These are phyloP conservation scores for Hiodon alosoides DNA, from an alignment of 2,113 vertebrate species.

Conservation along the genomic window DNA sequence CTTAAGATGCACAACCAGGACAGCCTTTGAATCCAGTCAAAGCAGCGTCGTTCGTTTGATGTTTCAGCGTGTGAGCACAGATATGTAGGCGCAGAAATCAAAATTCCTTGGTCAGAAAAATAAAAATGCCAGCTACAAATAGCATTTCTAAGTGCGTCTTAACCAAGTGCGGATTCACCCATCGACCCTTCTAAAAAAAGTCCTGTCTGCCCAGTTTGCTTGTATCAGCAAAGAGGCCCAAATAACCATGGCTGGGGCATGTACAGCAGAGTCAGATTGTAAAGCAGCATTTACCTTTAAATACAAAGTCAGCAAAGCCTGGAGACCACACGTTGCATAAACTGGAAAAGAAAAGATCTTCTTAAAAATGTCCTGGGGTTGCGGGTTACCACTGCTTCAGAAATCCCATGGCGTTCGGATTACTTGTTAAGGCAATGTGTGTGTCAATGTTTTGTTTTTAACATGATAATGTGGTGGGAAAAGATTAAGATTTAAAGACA, in stretches of 20 bases:
- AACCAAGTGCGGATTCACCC: conserved; percentile 11
- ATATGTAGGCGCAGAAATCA: neutral
- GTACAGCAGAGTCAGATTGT: conserved; percentile 16
- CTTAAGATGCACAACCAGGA: neutral
- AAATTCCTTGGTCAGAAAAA: too few relatives aligned
- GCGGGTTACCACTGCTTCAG: neutral
- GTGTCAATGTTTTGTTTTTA: neutral
- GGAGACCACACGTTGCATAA: neutral
- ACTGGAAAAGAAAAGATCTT: neutral
- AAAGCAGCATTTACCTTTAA: conserved; percentile 7
- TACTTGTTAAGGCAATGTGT: neutral
- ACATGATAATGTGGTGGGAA: neutral
- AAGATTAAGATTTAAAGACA: too few relatives aligned
- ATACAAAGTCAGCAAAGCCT: conserved; percentile 2
- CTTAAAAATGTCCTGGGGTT: neutral
- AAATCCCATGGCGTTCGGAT: neutral
- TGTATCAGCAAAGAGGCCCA: conserved; percentile 11
- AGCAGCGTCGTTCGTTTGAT: conserved; percentile 3
- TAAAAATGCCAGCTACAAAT: neutral
- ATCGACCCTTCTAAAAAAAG: neutral
- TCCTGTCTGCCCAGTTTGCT: conserved; percentile 7
- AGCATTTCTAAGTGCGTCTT: neutral
- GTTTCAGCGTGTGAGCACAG: neutral
- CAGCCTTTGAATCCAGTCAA: neutral
- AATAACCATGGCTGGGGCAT: neutral